Evolutionary conservation across 2,888 invertebrate species (phyloP).

Genomic region (Gryllus longicercus): DNA sequence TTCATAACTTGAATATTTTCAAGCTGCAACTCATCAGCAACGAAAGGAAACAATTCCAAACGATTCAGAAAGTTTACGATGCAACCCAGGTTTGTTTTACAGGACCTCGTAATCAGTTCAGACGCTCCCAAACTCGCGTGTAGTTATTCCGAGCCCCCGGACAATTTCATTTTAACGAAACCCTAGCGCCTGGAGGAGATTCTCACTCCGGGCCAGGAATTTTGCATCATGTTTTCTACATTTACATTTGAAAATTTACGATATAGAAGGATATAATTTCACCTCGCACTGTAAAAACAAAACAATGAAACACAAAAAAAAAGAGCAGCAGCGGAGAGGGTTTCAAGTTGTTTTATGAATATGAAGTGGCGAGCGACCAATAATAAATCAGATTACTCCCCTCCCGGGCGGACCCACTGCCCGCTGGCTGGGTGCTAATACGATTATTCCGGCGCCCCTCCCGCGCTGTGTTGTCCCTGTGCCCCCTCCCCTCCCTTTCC

Average conservation of each 20-base stretch:
- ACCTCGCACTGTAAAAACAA: not conserved
- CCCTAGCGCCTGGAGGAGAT: not conserved
- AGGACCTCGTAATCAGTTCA: not conserved
- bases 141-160: not conserved
- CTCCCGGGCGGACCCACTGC: not conserved
- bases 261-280: not conserved
- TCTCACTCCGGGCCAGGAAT: not conserved
- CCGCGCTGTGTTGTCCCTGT: not conserved
- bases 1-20: no score
- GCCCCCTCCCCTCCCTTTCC: no score
- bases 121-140: not conserved
- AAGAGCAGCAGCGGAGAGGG: not conserved
- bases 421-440: not conserved
- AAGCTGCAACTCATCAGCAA: no score
- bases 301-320: not conserved
- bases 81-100: no score
- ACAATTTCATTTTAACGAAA: slow-evolving; percentile 9
- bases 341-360: slow-evolving; percentile 8
- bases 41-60: no score
- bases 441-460: not conserved
- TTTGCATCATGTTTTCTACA: slow-evolving; percentile 2
- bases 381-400: slow-evolving; percentile 17
- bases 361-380: slow-evolving; percentile 17
- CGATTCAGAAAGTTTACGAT: no score
- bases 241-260: slow-evolving; percentile 17